These are phyloP conservation scores for Zoanthus sociatus DNA, from an alignment of 92 coral and sea anemone species.

Conservation along the genomic window DNA sequence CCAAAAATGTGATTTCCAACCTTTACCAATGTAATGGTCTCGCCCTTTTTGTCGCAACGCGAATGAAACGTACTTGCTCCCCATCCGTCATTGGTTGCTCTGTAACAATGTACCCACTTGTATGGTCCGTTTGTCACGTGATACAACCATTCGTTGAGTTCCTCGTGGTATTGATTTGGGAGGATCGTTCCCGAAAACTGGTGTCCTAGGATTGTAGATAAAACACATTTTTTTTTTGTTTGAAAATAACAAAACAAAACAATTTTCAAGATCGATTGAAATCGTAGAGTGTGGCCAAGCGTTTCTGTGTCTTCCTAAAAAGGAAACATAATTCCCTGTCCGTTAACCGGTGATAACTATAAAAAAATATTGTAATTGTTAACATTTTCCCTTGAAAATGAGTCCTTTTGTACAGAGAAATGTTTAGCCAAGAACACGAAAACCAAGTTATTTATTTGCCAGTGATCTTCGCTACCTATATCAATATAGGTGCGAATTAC, in stretches of 20 bases:
- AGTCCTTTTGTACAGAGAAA: too few relatives aligned
- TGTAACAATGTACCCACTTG: neutral
- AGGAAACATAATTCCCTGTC: too few relatives aligned
- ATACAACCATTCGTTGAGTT: constrained; percentile 11
- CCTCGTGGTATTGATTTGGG: neutral
- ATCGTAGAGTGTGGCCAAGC: too few relatives aligned
- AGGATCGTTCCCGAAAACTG: neutral
- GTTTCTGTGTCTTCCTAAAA: too few relatives aligned
- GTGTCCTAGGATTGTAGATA: neutral
- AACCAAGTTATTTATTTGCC: too few relatives aligned
- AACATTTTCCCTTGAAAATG: too few relatives aligned
- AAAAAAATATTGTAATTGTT: too few relatives aligned
- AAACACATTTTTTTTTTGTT: neutral
- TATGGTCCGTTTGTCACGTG: neutral
- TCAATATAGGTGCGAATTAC: too few relatives aligned
- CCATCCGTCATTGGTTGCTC: constrained; percentile 33
- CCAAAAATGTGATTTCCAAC: constrained; percentile 32
- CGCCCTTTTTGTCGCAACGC: constrained; percentile 27
- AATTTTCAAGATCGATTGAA: too few relatives aligned
- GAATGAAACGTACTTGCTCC: constrained; percentile 24
- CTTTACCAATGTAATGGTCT: constrained; percentile 31
- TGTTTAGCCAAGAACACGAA: too few relatives aligned
- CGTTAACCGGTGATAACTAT: too few relatives aligned
- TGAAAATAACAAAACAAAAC: neutral
- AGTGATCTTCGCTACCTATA: too few relatives aligned